Conservation (phyloP, 2,113 vertebrate genomes). For the Cathartes aura region DNA sequence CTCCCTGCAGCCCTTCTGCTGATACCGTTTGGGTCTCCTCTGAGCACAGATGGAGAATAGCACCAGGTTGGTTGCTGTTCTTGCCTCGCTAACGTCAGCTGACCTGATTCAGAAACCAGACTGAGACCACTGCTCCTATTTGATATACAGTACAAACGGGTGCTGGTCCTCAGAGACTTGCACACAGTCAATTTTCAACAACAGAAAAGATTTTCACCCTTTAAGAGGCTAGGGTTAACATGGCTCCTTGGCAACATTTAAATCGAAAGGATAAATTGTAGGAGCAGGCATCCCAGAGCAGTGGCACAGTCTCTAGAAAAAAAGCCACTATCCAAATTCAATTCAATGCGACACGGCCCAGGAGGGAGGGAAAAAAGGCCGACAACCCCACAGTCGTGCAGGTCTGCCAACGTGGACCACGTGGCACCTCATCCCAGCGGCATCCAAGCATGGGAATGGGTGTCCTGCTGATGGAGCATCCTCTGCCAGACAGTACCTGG, state of each 20-base stretch:
- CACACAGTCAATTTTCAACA: not conserved
- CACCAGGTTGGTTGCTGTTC: not conserved
- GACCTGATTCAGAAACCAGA: not conserved
- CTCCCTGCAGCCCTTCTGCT: not conserved
- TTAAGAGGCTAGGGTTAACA: not conserved
- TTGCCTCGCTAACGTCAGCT: not conserved
- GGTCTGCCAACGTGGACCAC: accelerated
- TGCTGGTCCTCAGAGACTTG: not conserved
- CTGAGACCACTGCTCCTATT: not conserved
- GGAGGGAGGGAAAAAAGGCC: not conserved
- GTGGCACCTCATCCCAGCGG: not conserved
- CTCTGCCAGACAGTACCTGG: not conserved
- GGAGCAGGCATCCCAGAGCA: not conserved
- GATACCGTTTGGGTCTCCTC: not conserved
- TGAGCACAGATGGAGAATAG: not conserved
- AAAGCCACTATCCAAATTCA: not conserved
- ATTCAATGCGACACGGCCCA: not conserved
- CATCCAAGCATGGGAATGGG: not conserved
- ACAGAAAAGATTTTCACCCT: not conserved
- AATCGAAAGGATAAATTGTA: not conserved
- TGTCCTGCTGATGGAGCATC: not conserved
- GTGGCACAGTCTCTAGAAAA: not conserved
- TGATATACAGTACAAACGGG: not conserved
- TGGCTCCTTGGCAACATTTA: not conserved
- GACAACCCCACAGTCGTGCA: not conserved